Evolutionary conservation across 2,113 vertebrate species (phyloP).

Genomic region (Rissa tridactyla): DNA sequence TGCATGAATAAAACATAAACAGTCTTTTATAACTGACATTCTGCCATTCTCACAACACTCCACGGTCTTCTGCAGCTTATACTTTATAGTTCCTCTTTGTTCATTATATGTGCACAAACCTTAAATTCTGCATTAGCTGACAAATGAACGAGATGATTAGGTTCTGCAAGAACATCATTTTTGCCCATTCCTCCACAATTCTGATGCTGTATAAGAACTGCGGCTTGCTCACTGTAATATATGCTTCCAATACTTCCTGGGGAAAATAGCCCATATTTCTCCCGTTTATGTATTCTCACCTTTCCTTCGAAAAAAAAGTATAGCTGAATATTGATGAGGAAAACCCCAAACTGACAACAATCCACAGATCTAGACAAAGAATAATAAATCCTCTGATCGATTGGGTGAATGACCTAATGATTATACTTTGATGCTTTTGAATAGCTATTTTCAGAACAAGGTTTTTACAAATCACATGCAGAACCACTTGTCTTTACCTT

Average conservation of each 20-base stretch:
- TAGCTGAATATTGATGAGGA: background rate
- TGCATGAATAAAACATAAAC: slow-evolving; percentile 54
- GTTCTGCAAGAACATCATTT: background rate
- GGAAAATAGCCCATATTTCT: background rate
- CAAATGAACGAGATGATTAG: background rate
- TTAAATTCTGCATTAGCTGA: background rate
- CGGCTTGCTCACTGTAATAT: accelerated
- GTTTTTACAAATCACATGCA: background rate
- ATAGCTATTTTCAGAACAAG: background rate
- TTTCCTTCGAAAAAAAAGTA: background rate
- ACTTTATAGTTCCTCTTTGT: background rate
- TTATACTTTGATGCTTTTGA: background rate
- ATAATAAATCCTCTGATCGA: background rate
- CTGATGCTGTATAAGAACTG: background rate
- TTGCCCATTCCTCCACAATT: background rate
- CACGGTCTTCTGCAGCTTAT: background rate
- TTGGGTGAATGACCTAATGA: background rate
- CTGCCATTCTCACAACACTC: background rate
- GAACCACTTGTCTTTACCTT: background rate
- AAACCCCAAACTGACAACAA: background rate
- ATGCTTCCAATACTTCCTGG: background rate
- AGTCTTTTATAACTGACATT: background rate
- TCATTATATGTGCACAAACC: background rate
- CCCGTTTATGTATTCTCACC: background rate
- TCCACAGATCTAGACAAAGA: background rate